Evolutionary conservation across 2,888 invertebrate species (phyloP), one percentile per base, ranked within the genome.

Genomic region (Noctua janthe): DNA sequence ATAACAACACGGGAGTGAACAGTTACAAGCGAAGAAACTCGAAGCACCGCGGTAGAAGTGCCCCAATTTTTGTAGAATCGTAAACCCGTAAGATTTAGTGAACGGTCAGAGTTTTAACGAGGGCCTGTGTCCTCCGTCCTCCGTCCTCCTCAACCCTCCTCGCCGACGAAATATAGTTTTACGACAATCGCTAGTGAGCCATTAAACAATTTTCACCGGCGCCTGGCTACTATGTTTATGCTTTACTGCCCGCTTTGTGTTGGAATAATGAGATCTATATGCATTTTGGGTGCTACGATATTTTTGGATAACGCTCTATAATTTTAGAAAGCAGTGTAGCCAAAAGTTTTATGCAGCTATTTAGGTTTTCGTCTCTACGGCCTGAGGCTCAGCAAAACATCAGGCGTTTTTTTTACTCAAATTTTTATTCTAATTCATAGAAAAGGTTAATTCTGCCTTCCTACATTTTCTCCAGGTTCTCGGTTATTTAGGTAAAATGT

Each of bases 71-170:
- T 95, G 95, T 94, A 92, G 92, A 95, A 94, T 94, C 96, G 94
- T 96, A 96, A 96, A 96, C 94, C 95, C 93, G 89, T 92, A 96
- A 96, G 96, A 96, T 96, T 96, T 96, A 96, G 92, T 94, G 95
- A 94, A 94, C 93, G 95, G 93, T 92, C 93, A 90, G 93, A 95
- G 95, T 95, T 96, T 95, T 95, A 96, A 95, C 96, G 95, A 95
- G 94, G 93, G 90, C 92, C 93, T 85, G 91, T 92, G 90, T 89
- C 91, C 88, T 86, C 89, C 76, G 69, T 84, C 83, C 82, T 64
- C 85, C 85, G 4, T n/a, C 90, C 83, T 90, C 82, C 84, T 70
- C 88, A 83, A 89, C 91, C 92, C 90, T 89, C 89, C 90, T 86
- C 89, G 87, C 83, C 90, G 87, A 90, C 92, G 91, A 93, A 95